Base-by-base conservation (phyloP, 2,113 vertebrate species). In the Neoarius graeffei region DNA sequence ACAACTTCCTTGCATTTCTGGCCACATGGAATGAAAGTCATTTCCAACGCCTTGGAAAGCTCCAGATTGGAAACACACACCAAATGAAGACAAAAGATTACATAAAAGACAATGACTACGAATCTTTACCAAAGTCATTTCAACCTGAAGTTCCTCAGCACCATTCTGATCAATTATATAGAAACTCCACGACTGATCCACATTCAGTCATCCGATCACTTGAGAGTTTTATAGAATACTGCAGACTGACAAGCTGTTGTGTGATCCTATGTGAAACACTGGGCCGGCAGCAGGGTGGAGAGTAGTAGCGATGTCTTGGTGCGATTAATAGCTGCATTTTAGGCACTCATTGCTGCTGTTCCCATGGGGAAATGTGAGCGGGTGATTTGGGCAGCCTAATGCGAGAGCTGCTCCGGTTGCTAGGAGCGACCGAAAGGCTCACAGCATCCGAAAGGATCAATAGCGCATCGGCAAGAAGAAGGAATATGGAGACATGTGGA, bases 41-140 rank as follows among this genome's bases (percentile, higher is more conserved):
- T 59, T 87, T 93, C 94, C 93, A 94, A 93, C 86, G 94, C 93
- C 91, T 54, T 86, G 93, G 94, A 95, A 86, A 95, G 93, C 83
- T 74, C 88, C 86, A 76, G 5, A 67, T 25, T 57, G 73, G 60
- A 88, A 77, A 85, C 57, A 14, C 19, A 60, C 7, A 14, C 35
- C 25, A 27, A 52, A 64, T 20, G 71, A 50, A 15, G 27, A 57
- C 85, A 86, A 50, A 76, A 50, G 79, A 76, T 83, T 82, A 81
- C 27, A 86, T 69, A 69, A 86, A 50, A 35, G 27, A 48, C 9
- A 23, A 67, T 25, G 35, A 35, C 30, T 23, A 42, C 5, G 27
- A 86, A 42, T n/a, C 30, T 60, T 71, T 66, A 30, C 13, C 42
- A 20, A 54, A 79, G 50, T 85, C 6, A 27, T 25, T 67, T n/a